A percentile compares a stretch with the other conserved stretches of the same genome.
Conservation (phyloP, 2,888 invertebrate species). For the Acleris literana region DNA sequence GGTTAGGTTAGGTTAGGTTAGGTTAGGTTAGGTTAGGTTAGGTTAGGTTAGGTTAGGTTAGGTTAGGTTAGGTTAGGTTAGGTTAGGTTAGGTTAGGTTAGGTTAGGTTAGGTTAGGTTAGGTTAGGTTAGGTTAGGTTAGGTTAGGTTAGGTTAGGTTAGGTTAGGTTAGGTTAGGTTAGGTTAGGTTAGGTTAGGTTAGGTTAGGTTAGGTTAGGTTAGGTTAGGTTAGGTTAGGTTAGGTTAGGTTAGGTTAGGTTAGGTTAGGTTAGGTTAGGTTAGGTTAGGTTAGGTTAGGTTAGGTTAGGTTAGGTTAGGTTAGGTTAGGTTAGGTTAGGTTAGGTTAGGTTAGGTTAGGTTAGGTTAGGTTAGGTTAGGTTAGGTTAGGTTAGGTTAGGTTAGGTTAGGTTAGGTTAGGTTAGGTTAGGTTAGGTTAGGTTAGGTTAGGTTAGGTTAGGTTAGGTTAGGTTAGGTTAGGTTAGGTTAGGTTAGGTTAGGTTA, state of each 20-base stretch:
- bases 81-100: slow-evolving; percentile 1
- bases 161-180: slow-evolving; percentile 4
- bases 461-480: slow-evolving; percentile 23
- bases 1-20: slow-evolving; percentile 8
- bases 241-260: slow-evolving; percentile 26
- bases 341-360: slow-evolving; percentile 1
- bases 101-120: background rate
- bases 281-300: slow-evolving; percentile 24
- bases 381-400: slow-evolving; percentile 15
- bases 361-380: slow-evolving; percentile 10
- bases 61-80: background rate
- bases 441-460: slow-evolving; percentile 28
- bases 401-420: slow-evolving; percentile 30
- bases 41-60: slow-evolving; percentile 8
- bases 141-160: slow-evolving; percentile 4
- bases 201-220: slow-evolving; percentile 21
- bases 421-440: slow-evolving; percentile 28
- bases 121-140: slow-evolving; percentile 4
- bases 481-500: slow-evolving; percentile 26
- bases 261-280: slow-evolving; percentile 17
- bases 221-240: slow-evolving; percentile 29
- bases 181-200: slow-evolving; percentile 1
- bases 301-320: slow-evolving; percentile 12
- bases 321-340: slow-evolving; percentile 16
- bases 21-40: slow-evolving; percentile 8